Percentiles rank a stretch among this genome's conserved stretches.
phyloP scores from a whole-genome alignment of 2,888 invertebrate species.

The Apamea anceps region DNA sequence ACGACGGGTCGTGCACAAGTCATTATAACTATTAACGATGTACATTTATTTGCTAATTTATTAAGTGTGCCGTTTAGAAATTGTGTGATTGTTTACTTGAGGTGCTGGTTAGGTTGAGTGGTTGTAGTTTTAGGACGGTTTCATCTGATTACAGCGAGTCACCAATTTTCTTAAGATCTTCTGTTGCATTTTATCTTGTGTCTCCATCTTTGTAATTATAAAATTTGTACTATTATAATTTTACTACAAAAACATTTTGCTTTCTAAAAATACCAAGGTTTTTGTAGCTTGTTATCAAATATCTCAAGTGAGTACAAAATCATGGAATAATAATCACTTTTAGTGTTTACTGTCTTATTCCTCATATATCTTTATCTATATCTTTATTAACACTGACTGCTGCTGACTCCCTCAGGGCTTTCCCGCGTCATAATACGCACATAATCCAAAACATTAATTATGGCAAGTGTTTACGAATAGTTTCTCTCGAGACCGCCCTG shows the following conservation, averaged over 20 bases:
- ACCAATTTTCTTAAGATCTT: background rate
- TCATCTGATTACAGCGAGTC: background rate
- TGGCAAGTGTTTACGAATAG: constrained; percentile 62
- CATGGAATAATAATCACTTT: background rate
- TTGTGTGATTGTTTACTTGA: constrained; percentile 26
- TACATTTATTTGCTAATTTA: constrained; percentile 47
- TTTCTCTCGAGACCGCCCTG: constrained; percentile 50
- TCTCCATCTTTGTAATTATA: background rate
- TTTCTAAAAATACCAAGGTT: background rate
- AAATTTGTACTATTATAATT: background rate
- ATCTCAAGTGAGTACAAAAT: background rate
- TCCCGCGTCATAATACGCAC: constrained; percentile 53
- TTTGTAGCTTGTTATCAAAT: background rate
- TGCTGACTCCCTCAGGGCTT: background rate
- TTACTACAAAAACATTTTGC: background rate
- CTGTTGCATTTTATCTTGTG: background rate
- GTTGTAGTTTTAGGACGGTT: background rate
- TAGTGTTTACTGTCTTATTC: background rate
- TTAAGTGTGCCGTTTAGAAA: constrained; percentile 22
- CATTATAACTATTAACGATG: constrained; percentile 56
- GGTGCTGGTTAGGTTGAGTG: background rate
- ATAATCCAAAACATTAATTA: constrained; percentile 64
- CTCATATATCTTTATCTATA: background rate
- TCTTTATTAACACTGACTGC: background rate
- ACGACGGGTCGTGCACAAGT: constrained; percentile 39